Evolutionary conservation across 2,113 vertebrate genomes (phyloP).

Genomic region (Hylia prasina): DNA sequence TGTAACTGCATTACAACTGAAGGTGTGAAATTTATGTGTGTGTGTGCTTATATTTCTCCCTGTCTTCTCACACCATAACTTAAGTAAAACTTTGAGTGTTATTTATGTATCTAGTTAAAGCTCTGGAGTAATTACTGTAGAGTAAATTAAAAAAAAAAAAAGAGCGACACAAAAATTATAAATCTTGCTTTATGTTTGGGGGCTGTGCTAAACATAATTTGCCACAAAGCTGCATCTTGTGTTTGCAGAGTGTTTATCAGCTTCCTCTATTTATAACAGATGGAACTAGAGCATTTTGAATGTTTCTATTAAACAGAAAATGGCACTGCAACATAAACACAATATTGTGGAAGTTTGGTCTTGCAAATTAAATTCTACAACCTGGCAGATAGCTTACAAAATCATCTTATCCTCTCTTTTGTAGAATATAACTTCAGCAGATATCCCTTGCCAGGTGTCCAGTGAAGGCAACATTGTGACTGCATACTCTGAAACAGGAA

Average conservation of each 20-base stretch:
- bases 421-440: slow-evolving; percentile 1
- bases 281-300: slow-evolving; percentile 71
- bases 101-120: slow-evolving; percentile 69
- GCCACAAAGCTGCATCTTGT: slow-evolving; percentile 73
- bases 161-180: slow-evolving; percentile 64
- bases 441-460: slow-evolving; percentile 9
- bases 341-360: slow-evolving; percentile 76
- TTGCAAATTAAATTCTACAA: slow-evolving; percentile 77
- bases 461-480: background rate
- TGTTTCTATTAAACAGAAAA: slow-evolving; percentile 79
- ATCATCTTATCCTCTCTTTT: slow-evolving; percentile 58
- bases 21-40: background rate
- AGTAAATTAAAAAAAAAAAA: slow-evolving; percentile 19
- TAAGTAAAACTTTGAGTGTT: slow-evolving; percentile 65
- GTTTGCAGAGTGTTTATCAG: slow-evolving; percentile 74
- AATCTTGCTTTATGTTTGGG: slow-evolving; percentile 72
- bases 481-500: background rate
- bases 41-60: background rate
- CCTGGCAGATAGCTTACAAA: slow-evolving; percentile 69
- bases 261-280: slow-evolving; percentile 75
- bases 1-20: slow-evolving; percentile 53
- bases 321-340: slow-evolving; percentile 72
- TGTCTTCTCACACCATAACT: slow-evolving; percentile 55
- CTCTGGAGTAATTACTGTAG: slow-evolving; percentile 59
- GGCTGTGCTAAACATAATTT: slow-evolving; percentile 63